A percentile compares a stretch with the other conserved stretches of the same genome.
Evolutionary conservation across 2,888 invertebrate genomes (phyloP).

Genomic region (Drosophila setosimentum): DNA sequence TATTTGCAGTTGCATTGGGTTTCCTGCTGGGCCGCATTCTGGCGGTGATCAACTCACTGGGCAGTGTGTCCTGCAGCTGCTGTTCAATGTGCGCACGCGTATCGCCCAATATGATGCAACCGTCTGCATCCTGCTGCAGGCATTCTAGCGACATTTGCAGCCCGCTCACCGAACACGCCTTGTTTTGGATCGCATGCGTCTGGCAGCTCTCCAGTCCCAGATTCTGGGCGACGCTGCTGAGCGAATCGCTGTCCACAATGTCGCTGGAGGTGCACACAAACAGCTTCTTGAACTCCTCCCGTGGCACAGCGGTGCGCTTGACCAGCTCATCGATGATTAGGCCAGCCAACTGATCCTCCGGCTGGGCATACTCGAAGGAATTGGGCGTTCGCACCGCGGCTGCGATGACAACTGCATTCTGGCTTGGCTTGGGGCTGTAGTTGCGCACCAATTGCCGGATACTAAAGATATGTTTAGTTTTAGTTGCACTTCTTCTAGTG

Average conservation of each 20-base stretch:
- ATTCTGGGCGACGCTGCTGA: constrained; percentile 90
- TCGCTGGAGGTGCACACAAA: constrained; percentile 89
- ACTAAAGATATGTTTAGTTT: constrained; percentile 23
- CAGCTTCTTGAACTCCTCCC: constrained; percentile 95
- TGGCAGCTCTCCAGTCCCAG: constrained; percentile 93
- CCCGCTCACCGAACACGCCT: constrained; percentile 46
- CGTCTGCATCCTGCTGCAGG: constrained; percentile 23
- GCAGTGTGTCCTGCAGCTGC: constrained; percentile 96
- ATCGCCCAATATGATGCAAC: constrained; percentile 63
- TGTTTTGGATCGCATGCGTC: constrained; percentile 91
- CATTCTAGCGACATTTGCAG: constrained; percentile 54
- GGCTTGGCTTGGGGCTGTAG: constrained; percentile 14
- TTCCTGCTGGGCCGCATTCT: background rate
- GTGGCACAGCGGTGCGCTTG: constrained; percentile 91
- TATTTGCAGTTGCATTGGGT: no score
- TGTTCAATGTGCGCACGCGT: constrained; percentile 84
- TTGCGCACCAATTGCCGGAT: constrained; percentile 32
- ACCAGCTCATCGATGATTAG: constrained; percentile 93
- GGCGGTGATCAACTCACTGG: constrained; percentile 46
- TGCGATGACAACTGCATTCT: constrained; percentile 94
- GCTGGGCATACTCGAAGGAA: constrained; percentile 86
- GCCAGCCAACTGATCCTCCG: constrained; percentile 93
- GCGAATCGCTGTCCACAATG: constrained; percentile 58
- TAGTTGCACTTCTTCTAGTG: background rate
- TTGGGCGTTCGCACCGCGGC: constrained; percentile 97